Evolutionary conservation across 2,888 invertebrate species (phyloP).

Genomic region (Acrobasis consociella): DNA sequence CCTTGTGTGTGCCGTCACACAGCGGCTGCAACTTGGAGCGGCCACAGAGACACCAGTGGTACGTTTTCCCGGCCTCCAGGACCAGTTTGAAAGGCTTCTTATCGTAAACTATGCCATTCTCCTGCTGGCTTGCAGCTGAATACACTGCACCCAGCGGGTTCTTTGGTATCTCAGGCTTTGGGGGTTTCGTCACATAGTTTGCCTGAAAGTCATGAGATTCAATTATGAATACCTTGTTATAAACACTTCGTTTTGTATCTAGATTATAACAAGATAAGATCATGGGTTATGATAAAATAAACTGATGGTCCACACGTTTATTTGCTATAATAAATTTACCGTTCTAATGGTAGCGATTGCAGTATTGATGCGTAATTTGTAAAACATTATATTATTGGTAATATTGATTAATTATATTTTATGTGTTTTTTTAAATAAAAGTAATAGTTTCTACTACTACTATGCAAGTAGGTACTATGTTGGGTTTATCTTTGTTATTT

Average conservation of each 20-base stretch:
- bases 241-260: not conserved
- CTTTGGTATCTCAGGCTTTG: slow-evolving; percentile 84
- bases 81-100: slow-evolving; percentile 93
- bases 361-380: slow-evolving; percentile 3
- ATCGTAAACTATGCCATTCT: slow-evolving; percentile 91
- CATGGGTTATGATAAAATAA: slow-evolving; percentile 1
- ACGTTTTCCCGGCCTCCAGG: slow-evolving; percentile 89
- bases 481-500: not conserved
- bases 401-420: slow-evolving; percentile 4
- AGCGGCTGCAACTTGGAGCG: slow-evolving; percentile 95
- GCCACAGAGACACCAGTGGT: slow-evolving; percentile 97
- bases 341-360: not conserved
- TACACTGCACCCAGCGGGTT: slow-evolving; percentile 84
- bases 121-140: slow-evolving; percentile 84
- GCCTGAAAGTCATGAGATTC: not conserved
- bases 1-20: slow-evolving; percentile 96
- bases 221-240: slow-evolving; percentile 45
- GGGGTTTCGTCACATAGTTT: slow-evolving; percentile 61
- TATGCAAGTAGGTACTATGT: too few species aligned
- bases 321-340: not conserved
- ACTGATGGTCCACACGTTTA: too few species aligned
- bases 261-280: too few species aligned
- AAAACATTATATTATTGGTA: not conserved
- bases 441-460: too few species aligned
- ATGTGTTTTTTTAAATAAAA: too few species aligned